Conservation (phyloP, 2,888 invertebrate genomes). For the Tetragnatha montana region DNA sequence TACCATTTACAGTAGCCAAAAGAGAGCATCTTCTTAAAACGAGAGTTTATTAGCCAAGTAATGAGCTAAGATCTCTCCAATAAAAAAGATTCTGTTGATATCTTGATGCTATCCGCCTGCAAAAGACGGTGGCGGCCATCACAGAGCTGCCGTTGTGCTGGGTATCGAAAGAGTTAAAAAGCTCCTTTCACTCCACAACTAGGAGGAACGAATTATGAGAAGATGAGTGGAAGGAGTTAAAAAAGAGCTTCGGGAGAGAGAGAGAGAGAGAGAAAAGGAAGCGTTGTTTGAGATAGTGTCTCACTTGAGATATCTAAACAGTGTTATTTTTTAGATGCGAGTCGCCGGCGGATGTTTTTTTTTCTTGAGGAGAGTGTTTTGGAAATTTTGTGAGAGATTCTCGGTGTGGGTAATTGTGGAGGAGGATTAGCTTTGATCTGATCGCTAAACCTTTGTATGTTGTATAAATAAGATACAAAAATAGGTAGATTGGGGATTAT, state of each 20-base stretch:
- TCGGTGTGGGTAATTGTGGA: too few relatives aligned
- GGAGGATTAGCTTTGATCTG: too few relatives aligned
- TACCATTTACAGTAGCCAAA: not conserved
- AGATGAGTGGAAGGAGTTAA: not conserved
- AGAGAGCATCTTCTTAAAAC: not conserved
- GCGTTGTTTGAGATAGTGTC: slow-evolving; percentile 24
- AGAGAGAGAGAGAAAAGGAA: not conserved
- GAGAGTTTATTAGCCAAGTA: not conserved
- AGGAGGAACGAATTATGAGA: not conserved
- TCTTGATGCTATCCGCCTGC: not conserved
- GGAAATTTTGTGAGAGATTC: not conserved
- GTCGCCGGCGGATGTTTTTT: not conserved
- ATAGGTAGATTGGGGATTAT: too few relatives aligned
- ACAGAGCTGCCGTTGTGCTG: not conserved
- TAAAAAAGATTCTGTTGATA: not conserved
- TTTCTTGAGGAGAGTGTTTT: slow-evolving; percentile 5
- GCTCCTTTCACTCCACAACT: not conserved
- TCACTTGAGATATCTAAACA: slow-evolving; percentile 28
- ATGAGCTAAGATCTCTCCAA: not conserved
- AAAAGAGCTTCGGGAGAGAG: not conserved
- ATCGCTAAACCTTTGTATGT: too few relatives aligned
- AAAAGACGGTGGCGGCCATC: not conserved
- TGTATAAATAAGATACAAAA: too few relatives aligned
- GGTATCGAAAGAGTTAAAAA: not conserved
- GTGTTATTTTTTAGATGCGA: slow-evolving; percentile 5